Conservation (phyloP, 2,113 vertebrate genomes). For the Cygnus atratus region DNA sequence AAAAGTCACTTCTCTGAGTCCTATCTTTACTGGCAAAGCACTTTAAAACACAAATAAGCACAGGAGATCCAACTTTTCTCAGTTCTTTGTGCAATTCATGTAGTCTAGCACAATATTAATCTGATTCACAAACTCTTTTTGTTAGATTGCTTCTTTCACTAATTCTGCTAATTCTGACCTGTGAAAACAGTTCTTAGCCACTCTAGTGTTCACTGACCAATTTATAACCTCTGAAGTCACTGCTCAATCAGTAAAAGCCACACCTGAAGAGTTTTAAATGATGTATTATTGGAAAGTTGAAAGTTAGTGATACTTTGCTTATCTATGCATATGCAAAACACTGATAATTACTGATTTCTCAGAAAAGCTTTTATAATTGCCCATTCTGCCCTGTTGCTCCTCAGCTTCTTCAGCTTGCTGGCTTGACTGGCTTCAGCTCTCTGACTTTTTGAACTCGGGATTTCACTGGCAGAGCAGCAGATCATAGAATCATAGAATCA, state of each 20-base stretch:
- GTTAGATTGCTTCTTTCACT: neutral
- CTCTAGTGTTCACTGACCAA: neutral
- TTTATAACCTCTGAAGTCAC: neutral
- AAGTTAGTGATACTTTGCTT: neutral
- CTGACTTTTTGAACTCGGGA: neutral
- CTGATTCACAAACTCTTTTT: neutral
- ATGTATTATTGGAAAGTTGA: neutral
- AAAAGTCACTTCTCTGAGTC: neutral
- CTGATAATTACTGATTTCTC: neutral
- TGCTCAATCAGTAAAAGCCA: neutral
- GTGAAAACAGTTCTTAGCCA: neutral
- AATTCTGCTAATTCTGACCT: neutral
- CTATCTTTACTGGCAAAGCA: neutral
- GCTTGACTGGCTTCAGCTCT: neutral
- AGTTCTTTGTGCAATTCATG: rapidly evolving
- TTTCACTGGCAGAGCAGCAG: neutral
- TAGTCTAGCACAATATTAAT: neutral
- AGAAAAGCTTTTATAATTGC: neutral
- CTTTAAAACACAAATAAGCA: neutral
- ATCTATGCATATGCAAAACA: neutral
- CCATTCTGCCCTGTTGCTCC: neutral
- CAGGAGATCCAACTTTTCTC: neutral
- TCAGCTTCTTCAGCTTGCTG: neutral
- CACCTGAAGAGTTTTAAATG: neutral
- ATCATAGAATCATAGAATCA: too few relatives aligned